Evolutionary conservation across 2,888 invertebrate genomes (phyloP), one percentile per base, ranked within the genome.

Genomic region (Eupithecia subumbrata): DNA sequence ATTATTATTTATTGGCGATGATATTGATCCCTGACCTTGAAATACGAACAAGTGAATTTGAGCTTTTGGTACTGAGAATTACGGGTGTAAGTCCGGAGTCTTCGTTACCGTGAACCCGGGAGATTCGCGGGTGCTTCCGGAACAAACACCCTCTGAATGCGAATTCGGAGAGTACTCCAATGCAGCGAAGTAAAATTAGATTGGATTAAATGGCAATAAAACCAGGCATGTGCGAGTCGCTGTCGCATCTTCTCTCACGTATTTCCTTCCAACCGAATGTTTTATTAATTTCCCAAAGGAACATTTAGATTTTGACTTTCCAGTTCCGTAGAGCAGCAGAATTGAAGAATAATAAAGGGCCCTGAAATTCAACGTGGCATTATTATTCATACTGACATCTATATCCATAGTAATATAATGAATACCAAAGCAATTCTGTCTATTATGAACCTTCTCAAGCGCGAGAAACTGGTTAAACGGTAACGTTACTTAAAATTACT

Each of bases 101-200:
- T 37, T 64, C 34, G n/a, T 66, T 40, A n/a, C 37, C 18, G 9
- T 25, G 25, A n/a, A 9, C 66, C 37, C 66, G 3, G n/a, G 66
- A 40, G 37, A 40, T 66, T 22, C 5, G 18, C 37, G 66, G 64
- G 37, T 66, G 66, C 66, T 37, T 37, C 40, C 18, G 66, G 37
- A 66, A 66, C 11, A 40, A 64, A 64, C 37, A 37, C 66, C 40
- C 66, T 66, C 37, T 40, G 66, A 37, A 66, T 37, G 66, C 37
- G 34, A 40, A 66, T 37, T 66, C 66, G 11, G n/a, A 66, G 56
- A 56, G 22, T 56, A 66, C 40, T 66, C 18, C 37, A 37, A 67
- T 67, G 40, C 66, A 67, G 66, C 40, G 66, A 37, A 67, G 40
- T 67, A 37, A 67, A n/a, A 67, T 67, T 12, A n/a, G 40, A 40